Conservation (phyloP, 1,140 invertebrate species). For the Sarcophaga bullata region DNA sequence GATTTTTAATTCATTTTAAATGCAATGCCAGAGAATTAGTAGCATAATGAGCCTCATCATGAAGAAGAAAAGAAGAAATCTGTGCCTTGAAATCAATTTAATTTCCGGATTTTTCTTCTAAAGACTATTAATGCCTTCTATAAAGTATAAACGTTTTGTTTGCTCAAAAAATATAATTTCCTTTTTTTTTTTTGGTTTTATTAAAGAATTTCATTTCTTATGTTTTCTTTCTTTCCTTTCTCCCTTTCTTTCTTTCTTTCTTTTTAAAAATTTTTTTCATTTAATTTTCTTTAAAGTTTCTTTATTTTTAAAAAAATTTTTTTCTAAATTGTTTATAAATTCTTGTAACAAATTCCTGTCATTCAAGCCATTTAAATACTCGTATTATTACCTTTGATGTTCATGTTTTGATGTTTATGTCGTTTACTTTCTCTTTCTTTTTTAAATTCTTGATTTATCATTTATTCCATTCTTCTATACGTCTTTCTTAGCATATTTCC, state of each 20-base stretch:
- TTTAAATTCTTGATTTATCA: too few relatives aligned
- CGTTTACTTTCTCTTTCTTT: too few relatives aligned
- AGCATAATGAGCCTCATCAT: background rate
- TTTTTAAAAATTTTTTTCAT: background rate
- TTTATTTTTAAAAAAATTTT: too few relatives aligned
- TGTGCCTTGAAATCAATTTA: conserved; percentile 25
- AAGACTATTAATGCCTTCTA: background rate
- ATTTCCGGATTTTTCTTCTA: conserved; percentile 16
- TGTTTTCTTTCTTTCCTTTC: background rate
- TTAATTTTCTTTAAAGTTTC: background rate
- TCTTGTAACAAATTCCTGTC: too few relatives aligned
- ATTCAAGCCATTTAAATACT: too few relatives aligned
- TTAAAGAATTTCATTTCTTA: background rate
- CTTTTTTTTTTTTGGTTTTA: background rate
- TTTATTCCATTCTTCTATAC: too few relatives aligned
- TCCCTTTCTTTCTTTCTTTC: too few relatives aligned
- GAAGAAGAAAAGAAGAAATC: background rate
- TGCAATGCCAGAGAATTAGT: background rate
- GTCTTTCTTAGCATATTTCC: too few relatives aligned
- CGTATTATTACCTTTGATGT: too few relatives aligned
- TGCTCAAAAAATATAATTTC: background rate
- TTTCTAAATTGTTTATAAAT: too few relatives aligned
- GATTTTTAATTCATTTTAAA: background rate
- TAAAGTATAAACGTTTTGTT: background rate
- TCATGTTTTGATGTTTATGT: too few relatives aligned